These are phyloP conservation scores for Onychomys torridus DNA, from an alignment of 2,797 vertebrate species.

Conservation along the genomic window DNA sequence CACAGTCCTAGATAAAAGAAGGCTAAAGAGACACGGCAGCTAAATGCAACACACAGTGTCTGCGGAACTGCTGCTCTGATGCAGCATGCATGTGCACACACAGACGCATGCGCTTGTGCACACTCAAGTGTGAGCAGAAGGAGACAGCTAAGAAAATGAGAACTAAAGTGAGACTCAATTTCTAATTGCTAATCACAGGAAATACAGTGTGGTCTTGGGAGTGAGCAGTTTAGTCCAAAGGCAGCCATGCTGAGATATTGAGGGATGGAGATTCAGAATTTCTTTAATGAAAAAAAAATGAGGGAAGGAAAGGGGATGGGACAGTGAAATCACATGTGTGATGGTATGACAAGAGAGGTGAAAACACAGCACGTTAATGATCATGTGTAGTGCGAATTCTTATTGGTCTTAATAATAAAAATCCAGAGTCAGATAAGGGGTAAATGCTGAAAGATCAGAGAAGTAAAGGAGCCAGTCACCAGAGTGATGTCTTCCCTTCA, in stretches of 20 bases:
- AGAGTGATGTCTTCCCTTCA: too few relatives aligned
- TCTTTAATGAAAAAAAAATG: background rate
- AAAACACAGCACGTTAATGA: too few relatives aligned
- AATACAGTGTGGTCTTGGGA: background rate
- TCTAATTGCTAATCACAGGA: background rate
- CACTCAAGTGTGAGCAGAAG: background rate
- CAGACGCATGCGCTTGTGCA: background rate
- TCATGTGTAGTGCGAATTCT: background rate
- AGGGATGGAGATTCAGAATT: background rate
- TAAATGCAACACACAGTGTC: background rate
- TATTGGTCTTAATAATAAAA: too few relatives aligned
- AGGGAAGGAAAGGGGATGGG: too few relatives aligned
- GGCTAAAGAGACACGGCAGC: background rate
- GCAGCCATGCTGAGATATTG: background rate
- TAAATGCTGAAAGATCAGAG: too few relatives aligned
- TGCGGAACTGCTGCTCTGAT: background rate
- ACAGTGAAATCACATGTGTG: background rate
- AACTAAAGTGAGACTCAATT: background rate
- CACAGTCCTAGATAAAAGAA: background rate
- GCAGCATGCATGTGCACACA: too few relatives aligned
- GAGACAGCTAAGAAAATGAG: background rate
- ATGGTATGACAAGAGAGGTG: background rate
- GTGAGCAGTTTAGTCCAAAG: background rate
- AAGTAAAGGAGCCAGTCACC: too few relatives aligned
- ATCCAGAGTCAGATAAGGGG: too few relatives aligned